Evolutionary conservation across 2,113 vertebrate genomes (phyloP).

Genomic region (Callipepla squamata): DNA sequence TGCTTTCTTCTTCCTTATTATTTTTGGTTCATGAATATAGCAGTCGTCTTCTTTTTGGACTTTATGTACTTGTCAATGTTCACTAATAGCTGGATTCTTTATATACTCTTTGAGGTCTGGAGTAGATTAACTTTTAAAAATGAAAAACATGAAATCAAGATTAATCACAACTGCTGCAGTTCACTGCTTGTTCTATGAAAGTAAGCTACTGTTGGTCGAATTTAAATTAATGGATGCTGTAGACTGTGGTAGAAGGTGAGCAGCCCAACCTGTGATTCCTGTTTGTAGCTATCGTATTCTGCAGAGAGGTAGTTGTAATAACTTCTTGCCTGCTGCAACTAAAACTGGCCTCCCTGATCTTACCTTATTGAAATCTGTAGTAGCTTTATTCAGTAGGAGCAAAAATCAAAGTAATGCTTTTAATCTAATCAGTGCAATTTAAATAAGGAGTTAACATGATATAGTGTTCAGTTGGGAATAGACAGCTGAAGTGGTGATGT

Average conservation of each 20-base stretch:
- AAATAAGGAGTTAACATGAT: background rate
- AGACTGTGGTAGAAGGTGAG: background rate
- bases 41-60: background rate
- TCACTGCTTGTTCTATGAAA: slow-evolving; percentile 18
- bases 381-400: background rate
- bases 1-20: background rate
- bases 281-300: background rate
- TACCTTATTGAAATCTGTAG: background rate
- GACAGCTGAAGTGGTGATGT: background rate
- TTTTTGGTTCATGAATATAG: background rate
- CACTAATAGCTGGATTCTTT: background rate
- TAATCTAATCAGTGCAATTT: background rate
- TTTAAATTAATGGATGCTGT: background rate
- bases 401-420: background rate
- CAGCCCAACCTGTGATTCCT: background rate
- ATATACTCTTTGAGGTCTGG: slow-evolving; percentile 27
- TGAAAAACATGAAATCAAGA: slow-evolving; percentile 34
- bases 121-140: slow-evolving; percentile 27
- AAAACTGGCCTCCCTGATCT: background rate
- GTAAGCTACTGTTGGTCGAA: background rate
- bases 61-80: background rate
- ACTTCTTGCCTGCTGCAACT: background rate
- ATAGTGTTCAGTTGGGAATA: background rate
- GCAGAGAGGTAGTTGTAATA: background rate
- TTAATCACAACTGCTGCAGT: background rate